phyloP scores from a whole-genome alignment of 2,888 invertebrate genomes.

The Andrena dorsata region DNA sequence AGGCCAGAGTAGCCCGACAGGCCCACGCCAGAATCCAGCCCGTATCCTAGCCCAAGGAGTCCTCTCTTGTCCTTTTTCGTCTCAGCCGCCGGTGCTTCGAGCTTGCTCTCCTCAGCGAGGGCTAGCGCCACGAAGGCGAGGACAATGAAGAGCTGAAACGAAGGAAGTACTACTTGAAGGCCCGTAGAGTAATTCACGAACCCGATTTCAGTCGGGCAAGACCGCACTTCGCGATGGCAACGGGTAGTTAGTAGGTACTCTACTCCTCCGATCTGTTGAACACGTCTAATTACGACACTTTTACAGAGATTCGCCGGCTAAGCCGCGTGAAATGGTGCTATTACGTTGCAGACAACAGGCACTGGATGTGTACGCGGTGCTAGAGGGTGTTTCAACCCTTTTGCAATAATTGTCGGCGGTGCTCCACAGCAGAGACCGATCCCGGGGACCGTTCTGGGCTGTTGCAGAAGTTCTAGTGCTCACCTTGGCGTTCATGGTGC shows the following conservation, averaged over 20 bases:
- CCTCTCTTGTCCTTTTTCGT: conserved; percentile 57
- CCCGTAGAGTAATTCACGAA: too few relatives aligned
- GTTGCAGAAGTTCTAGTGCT: conserved; percentile 23
- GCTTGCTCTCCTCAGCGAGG: conserved; percentile 75
- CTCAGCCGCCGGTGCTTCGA: conserved; percentile 25
- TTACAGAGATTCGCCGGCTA: too few relatives aligned
- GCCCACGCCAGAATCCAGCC: conserved; percentile 28
- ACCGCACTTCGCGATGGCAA: background rate
- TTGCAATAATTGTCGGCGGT: background rate
- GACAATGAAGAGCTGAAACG: conserved; percentile 80
- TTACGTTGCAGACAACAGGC: background rate
- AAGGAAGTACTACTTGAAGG: background rate
- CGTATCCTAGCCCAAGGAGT: conserved; percentile 48
- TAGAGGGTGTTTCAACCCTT: background rate
- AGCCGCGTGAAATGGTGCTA: background rate
- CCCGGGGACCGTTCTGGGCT: background rate
- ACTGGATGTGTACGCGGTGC: background rate
- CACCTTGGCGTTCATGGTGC: conserved; percentile 82
- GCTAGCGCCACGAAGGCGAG: conserved; percentile 83
- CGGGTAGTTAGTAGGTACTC: background rate
- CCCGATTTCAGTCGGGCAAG: background rate
- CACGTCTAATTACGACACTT: too few relatives aligned
- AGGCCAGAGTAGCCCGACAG: background rate
- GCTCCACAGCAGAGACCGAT: background rate
- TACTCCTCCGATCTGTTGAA: background rate